Conservation (phyloP, 2,888 invertebrate genomes). For the Tethea ocularis region DNA sequence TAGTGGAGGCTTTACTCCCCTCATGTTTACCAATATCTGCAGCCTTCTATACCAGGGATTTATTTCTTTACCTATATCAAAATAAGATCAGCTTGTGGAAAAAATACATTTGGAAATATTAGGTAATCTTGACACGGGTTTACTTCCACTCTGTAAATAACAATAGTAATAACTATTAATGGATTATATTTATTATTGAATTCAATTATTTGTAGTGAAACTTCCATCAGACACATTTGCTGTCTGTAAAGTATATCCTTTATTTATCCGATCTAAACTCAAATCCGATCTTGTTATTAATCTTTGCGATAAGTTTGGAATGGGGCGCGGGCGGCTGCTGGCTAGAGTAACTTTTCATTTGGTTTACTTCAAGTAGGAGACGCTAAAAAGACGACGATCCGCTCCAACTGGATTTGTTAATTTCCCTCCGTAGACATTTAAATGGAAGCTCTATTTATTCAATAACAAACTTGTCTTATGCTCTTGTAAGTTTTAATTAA, state of each 20-base stretch:
- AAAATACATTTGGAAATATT: background rate
- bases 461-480: conserved; percentile 58
- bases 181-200: too few relatives aligned
- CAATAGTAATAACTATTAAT: background rate
- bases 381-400: conserved; percentile 39
- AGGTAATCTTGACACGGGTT: background rate
- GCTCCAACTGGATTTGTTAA: conserved; percentile 37
- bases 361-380: conserved; percentile 19
- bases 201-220: background rate
- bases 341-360: conserved; percentile 32
- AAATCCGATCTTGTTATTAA: conserved; percentile 42
- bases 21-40: conserved; percentile 9
- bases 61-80: conserved; percentile 16
- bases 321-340: conserved; percentile 10
- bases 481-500: conserved; percentile 59
- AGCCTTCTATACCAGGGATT: conserved; percentile 23
- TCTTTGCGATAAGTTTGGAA: conserved; percentile 52
- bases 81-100: background rate
- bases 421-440: conserved; percentile 40
- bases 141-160: background rate
- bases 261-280: conserved; percentile 25
- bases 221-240: background rate
- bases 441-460: conserved; percentile 59
- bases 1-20: conserved; percentile 11
- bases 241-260: background rate